These are phyloP conservation scores for Sphaerophoria taeniata DNA, from an alignment of 2,888 invertebrate genomes.

Conservation along the genomic window DNA sequence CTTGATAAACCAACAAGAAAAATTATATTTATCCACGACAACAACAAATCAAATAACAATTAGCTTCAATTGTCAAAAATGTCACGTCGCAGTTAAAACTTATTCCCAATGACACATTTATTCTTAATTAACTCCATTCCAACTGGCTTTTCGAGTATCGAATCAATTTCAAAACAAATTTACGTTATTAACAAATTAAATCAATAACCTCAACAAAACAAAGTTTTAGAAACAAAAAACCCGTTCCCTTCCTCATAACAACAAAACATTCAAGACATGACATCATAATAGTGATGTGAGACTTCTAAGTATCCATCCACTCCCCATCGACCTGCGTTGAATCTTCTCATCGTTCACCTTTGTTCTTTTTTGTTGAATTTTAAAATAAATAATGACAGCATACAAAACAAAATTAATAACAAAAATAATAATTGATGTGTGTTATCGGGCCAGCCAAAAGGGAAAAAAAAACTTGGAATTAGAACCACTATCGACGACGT, in stretches of 20 bases:
- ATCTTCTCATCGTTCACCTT: constrained; percentile 50
- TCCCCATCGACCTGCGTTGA: constrained; percentile 2
- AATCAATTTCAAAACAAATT: neutral
- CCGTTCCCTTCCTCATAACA: neutral
- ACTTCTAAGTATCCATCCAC: neutral
- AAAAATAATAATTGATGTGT: constrained; percentile 47
- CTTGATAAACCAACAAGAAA: neutral
- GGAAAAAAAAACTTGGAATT: neutral
- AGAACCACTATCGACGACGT: constrained; percentile 13
- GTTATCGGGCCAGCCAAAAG: constrained; percentile 22
- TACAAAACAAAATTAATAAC: neutral
- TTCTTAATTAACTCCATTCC: neutral
- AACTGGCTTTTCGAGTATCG: neutral
- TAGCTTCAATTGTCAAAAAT: neutral
- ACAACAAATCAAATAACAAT: neutral
- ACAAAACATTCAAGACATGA: constrained; percentile 36
- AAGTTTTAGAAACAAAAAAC: no score
- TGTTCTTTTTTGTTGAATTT: constrained; percentile 34
- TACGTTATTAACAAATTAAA: neutral
- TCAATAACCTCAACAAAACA: neutral
- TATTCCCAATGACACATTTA: neutral
- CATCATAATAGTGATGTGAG: constrained; percentile 44
- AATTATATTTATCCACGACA: neutral
- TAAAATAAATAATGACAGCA: constrained; percentile 62
- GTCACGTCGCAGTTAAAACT: neutral